Evolutionary conservation across 2,888 invertebrate species (phyloP), one percentile per base, ranked within the genome.

Genomic region (Drosophila parthenogenetica): DNA sequence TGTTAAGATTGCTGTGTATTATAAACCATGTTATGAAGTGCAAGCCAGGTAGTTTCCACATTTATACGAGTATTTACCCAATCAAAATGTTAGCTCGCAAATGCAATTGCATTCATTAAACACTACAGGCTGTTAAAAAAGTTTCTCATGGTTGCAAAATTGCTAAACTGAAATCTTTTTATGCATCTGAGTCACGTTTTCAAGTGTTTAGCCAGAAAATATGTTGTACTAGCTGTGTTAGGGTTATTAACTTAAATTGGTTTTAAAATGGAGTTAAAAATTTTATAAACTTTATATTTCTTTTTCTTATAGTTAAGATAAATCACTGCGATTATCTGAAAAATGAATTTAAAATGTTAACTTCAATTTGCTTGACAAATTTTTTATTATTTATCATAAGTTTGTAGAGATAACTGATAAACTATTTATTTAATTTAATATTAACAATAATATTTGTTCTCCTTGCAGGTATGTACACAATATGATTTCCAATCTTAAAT

Each of bases 11-110:
- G 42, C 13, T 49, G 19, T 45, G 16, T 35, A 50, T 50, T 35
- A 32, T 54, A 42, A 48, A 45, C 29, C 55, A 25, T 53, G 42
- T 78, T 68, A 78, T 74, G 68, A 73, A 74, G 74, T 74, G 79
- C 68, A 67, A 62, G 69, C 10, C 13, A 3, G 37, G 43, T 48
- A 54, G 68, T 46, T 74, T 17, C 37, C 16, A 39, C 17, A 42
- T 67, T 74, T 73, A 77, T 77, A 29, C n/a, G 58, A 35, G 35
- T 35, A 13, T 13, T 35, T 13, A 4, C 14, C 50, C 46, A 53
- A 77, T 74, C 39, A 78, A 73, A 77, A 42, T 60, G 66, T 73
- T 77, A 65, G 66, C 66, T 49, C 66, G 64, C 66, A 42, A 60
- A 35, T 77, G 73, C 78, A 66, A 58, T n/a, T 66, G 50, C 61